Evolutionary conservation across 1,140 invertebrate species (phyloP).

Genomic region (Trichonephila clavipes): DNA sequence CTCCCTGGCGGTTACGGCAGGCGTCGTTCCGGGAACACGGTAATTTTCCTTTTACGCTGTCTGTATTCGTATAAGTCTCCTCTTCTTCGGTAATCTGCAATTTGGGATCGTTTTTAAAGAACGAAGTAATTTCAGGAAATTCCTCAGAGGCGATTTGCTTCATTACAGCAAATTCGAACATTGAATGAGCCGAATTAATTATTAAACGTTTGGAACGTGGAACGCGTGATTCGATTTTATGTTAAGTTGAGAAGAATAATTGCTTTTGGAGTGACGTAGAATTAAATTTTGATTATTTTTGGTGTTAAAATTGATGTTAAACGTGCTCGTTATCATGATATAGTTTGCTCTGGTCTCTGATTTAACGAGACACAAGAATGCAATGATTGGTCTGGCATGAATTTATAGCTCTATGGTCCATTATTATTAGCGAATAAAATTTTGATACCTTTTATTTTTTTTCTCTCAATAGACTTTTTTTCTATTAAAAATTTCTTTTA

Average conservation of each 20-base stretch:
- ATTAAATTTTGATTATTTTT: not conserved
- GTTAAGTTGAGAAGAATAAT: not conserved
- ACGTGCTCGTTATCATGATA: not conserved
- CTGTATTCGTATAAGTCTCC: not conserved
- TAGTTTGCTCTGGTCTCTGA: not conserved
- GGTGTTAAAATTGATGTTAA: not conserved
- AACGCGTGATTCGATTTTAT: not conserved
- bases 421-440: no score
- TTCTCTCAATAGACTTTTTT: no score
- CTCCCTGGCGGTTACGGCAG: constrained; percentile 33
- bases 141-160: constrained; percentile 21
- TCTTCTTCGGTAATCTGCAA: constrained; percentile 6
- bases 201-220: not conserved
- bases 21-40: constrained; percentile 22
- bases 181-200: constrained; percentile 29
- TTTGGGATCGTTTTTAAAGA: constrained; percentile 38
- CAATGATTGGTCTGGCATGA: no score
- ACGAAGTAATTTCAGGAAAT: not conserved
- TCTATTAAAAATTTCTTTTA: no score
- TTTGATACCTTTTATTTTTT: no score
- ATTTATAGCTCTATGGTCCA: no score
- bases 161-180: constrained; percentile 21
- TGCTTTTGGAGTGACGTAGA: not conserved
- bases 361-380: no score
- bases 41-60: constrained; percentile 35